Evolutionary conservation across 2,797 vertebrate genomes (phyloP), one percentile per base, ranked within the genome.

Genomic region (Melopsittacus undulatus): DNA sequence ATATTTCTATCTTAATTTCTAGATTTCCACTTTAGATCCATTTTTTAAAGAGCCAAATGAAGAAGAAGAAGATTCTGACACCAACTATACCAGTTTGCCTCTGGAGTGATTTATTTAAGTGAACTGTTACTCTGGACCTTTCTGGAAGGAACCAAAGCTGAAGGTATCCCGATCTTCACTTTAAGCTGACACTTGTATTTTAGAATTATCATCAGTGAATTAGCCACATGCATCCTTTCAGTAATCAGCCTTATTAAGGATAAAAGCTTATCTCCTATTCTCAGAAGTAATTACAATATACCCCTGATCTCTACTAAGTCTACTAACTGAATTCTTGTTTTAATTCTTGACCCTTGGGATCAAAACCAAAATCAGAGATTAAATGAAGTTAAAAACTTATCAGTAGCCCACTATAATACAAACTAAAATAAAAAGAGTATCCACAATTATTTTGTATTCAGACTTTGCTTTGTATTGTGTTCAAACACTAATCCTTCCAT

Each of bases 211-310:
- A 46, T 92, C 73, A 90, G 23, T 52, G 43, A 94, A 69, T 69
- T 95, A 90, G 11, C 49, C 46, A 29, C 61, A 88, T 1, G 21
- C 16, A 91, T 83, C 30, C 38, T 94, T 89, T 92, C 79, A 91
- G 61, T 87, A 88, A 92, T 72, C 74, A 91, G 22, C 49, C 52
- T 75, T 94, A 34, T 78, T 92, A 92, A 82, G 59, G 88, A 63
- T 79, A 89, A 79, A 79, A 96, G 42, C 85, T 95, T 91, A 89
- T 81, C 88, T 92, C n/a, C 62, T 70, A 51, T 83, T 92, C 46
- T 96, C 70, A 94, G 92, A 84, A 45, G 72, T 91, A 97, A 96
- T 95, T 96, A 92, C 92, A 97, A 76, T 74, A 80, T 76, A 51
- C 32, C 4, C 3, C 62, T 51, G 66, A 89, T 96, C 77, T 94